Base-by-base conservation (phyloP, 1,140 invertebrate genomes). In the Harpegnathos saltator region DNA sequence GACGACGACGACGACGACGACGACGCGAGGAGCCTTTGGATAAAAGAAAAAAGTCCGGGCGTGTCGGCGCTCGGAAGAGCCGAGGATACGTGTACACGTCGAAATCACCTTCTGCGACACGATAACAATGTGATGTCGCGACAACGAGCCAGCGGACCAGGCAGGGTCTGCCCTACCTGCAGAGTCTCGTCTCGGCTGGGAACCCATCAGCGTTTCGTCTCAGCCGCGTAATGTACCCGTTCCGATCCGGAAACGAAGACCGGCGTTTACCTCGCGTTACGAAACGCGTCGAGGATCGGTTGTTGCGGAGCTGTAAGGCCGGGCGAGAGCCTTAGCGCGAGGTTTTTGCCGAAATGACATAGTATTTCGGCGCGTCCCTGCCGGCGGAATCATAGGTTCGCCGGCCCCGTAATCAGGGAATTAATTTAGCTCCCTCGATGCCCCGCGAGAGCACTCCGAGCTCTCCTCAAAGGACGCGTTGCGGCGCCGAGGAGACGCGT, bases 331-430 rank as follows among this genome's bases (percentile, higher is more conserved):
- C 14, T 61, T 38, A 59, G 44, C 69, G 38, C 56, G 52, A n/a
- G 58, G 80, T 84, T 91, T 80, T 82, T 63, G 86, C 71, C 63
- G 62, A 90, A 92, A 92, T 92, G 90, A 92, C 89, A 92, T 89
- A 81, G 89, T 83, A 90, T 86, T 78, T 89, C 85, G 85, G 68
- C 83, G 69, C 24, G 54, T 82, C 80, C 48, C 85, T 90, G 61
- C 52, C 63, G 29, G 44, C 54, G 78, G 80, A 90, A 84, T 91
- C 66, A 86, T 72, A 88, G 88, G 89, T 75, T 85, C 29, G 3
- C 17, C 22, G 56, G 75, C 61, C 65, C 83, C 63, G 63, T 90
- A 89, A 91, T 89, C 85, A 84, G 77, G 68, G 85, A 91, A 91
- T 92, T 91, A 89, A 91, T 91, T 90, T 87, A 77, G 48, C 59